Evolutionary conservation across 2,113 vertebrate genomes (phyloP).

Genomic region (Chaetura pelagica): DNA sequence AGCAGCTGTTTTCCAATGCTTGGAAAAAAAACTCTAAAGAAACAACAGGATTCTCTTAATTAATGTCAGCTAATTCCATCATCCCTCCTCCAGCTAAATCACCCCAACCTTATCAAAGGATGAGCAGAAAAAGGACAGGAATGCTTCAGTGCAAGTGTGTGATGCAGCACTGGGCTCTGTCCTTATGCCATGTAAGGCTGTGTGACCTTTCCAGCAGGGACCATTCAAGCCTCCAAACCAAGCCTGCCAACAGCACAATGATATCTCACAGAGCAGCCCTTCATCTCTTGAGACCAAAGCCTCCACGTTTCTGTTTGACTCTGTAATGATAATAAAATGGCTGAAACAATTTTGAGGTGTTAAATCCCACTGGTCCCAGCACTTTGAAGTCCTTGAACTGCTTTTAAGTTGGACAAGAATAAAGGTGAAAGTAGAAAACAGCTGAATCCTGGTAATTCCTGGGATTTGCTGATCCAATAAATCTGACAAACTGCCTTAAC

Average conservation of each 20-base stretch:
- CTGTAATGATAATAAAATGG: background rate
- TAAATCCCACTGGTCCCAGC: accelerated
- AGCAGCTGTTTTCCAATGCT: constrained; percentile 5
- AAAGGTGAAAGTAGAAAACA: constrained; percentile 58
- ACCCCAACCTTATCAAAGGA: background rate
- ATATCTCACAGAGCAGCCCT: background rate
- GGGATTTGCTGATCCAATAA: constrained; percentile 60
- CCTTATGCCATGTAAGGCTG: background rate
- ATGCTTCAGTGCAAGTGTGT: background rate
- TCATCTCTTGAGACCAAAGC: background rate
- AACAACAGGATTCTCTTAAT: constrained; percentile 18
- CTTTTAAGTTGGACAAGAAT: constrained; percentile 22
- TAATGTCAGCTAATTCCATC: background rate
- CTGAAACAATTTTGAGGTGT: background rate
- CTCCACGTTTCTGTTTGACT: background rate
- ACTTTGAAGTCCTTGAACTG: background rate
- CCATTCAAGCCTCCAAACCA: background rate
- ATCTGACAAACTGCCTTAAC: constrained; percentile 29
- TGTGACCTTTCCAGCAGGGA: background rate
- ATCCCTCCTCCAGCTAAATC: background rate
- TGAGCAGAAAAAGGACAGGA: background rate
- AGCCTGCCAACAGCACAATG: background rate
- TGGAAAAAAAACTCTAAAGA: background rate
- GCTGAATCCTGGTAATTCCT: constrained; percentile 61
- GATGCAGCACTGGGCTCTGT: background rate